A percentile compares a stretch with the other conserved stretches of the same genome.
These are phyloP conservation scores for Caenorhabditis angaria DNA, from an alignment of 2,888 invertebrate genomes.

Conservation along the genomic window DNA sequence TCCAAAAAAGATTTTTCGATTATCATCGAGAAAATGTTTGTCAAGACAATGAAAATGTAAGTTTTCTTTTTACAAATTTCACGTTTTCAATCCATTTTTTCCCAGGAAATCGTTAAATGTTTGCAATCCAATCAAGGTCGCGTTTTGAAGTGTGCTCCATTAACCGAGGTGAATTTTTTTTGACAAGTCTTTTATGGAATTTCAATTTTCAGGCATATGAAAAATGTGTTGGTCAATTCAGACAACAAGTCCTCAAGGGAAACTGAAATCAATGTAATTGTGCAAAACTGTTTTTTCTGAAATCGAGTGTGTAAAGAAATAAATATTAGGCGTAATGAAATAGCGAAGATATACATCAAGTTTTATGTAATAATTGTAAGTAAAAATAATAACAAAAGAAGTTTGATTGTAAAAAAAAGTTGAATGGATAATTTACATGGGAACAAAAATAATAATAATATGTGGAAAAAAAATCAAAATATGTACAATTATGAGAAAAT, in stretches of 20 bases:
- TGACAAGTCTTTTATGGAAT: not conserved
- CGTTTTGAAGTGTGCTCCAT: conserved; percentile 64
- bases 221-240: conserved; percentile 62
- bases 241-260: conserved; percentile 61
- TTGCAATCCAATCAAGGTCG: conserved; percentile 59
- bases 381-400: not conserved
- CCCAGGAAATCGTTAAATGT: conserved; percentile 63
- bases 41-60: conserved; percentile 64
- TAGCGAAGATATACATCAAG: not conserved
- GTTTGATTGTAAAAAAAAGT: too few relatives aligned
- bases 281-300: not conserved
- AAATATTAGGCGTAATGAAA: not conserved
- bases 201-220: conserved; percentile 48
- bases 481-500: too few relatives aligned
- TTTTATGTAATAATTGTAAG: not conserved
- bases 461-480: too few relatives aligned
- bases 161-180: conserved; percentile 44
- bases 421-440: not conserved
- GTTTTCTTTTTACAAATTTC: conserved; percentile 15
- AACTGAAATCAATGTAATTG: conserved; percentile 18
- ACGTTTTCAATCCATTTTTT: conserved; percentile 5
- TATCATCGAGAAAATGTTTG: conserved; percentile 69
- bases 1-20: conserved; percentile 66
- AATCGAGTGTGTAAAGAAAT: not conserved
- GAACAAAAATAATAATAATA: too few relatives aligned